Base-by-base conservation (phyloP, 1,140 invertebrate species). In the Hylaeus anthracinus region DNA sequence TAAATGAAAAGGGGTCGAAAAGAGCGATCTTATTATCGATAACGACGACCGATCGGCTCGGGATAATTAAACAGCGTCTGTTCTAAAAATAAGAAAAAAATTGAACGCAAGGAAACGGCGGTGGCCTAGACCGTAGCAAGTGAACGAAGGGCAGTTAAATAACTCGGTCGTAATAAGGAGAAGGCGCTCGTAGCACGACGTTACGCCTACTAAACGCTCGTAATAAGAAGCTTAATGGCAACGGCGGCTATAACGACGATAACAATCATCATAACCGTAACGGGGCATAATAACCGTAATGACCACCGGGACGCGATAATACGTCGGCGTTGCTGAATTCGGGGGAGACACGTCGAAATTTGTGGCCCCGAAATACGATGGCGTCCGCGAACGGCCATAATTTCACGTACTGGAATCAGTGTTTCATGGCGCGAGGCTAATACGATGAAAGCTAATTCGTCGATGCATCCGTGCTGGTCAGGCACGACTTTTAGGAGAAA, bases 251-350 rank as follows among this genome's bases (percentile, higher is more conserved):
- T 83, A 83, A 80, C 60, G 81, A 81, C 67, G 78, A 83, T 83
- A 86, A 86, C 84, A 86, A 86, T 86, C 85, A 86, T 80, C 85
- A 74, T 86, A 86, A 86, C 69, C 84, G 48, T 86, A 86, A 83
- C 76, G 58, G 63, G 51, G 64, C 60, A 77, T 86, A 86, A 86
- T 86, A 86, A 83, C 81, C 72, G 48, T 86, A 86, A 86, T 86
- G 76, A 86, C 78, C 81, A 74, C 48, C 71, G 61, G 63, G 70
- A 63, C 58, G 55, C 53, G 63, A 85, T 67, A 82, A 86, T 82
- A 82, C 76, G 72, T 71, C 55, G 67, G 51, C 69, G 71, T 55
- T 53, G 37, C 53, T 70, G 72, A 58, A 80, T 86, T 70, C 69
- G 51, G 56, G 70, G 51, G 56, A 26, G 39, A 72, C 58, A 56